A percentile compares a stretch with the other conserved stretches of the same genome.
These are phyloP conservation scores for Dasypus novemcinctus DNA, from an alignment of 2,113 vertebrate species.

Conservation along the genomic window DNA sequence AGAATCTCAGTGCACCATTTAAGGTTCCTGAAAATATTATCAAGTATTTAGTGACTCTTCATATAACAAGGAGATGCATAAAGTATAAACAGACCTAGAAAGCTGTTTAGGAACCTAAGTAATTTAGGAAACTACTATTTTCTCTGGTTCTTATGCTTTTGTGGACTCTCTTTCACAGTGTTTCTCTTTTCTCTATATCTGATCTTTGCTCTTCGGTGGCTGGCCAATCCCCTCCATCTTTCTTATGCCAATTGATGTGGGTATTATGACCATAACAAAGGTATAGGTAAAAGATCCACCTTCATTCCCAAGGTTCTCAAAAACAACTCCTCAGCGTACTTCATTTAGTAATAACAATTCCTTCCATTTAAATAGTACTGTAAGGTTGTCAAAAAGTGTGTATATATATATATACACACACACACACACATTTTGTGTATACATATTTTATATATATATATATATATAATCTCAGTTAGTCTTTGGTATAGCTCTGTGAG, in stretches of 20 bases:
- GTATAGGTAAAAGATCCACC: not conserved
- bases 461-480: not conserved
- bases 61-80: not conserved
- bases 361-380: not conserved
- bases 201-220: not conserved
- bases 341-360: not conserved
- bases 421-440: too few species aligned
- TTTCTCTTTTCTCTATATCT: not conserved
- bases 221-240: not conserved
- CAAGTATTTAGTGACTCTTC: not conserved
- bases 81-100: not conserved
- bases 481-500: not conserved
- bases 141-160: not conserved
- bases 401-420: not conserved
- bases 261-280: not conserved
- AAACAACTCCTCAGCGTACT: not conserved
- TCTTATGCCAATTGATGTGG: not conserved
- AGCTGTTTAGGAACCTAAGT: not conserved
- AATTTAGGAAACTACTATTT: not conserved
- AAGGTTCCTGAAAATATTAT: not conserved
- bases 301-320: not conserved
- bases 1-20: not conserved
- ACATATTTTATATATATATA: too few species aligned
- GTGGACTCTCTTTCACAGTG: not conserved
- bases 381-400: not conserved